Percentiles rank a stretch among this genome's conserved stretches.
Conservation (phyloP, 2,797 vertebrate species). For the Miichthys miiuy region DNA sequence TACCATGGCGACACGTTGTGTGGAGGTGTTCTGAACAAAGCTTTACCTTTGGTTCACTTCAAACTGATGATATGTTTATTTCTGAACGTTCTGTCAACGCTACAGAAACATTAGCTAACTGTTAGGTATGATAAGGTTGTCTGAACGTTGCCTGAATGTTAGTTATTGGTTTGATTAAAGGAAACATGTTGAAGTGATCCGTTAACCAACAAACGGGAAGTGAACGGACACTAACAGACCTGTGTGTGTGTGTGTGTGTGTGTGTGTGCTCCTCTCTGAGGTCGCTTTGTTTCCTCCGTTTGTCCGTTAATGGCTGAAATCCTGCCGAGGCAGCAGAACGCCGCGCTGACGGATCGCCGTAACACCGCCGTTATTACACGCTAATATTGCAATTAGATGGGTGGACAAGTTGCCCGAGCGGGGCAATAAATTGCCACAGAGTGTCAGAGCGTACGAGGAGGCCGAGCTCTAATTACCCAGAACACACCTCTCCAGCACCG, state of each 20-base stretch:
- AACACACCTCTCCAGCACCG: constrained; percentile 53
- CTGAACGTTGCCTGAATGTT: no score
- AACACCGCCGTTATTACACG: constrained; percentile 81
- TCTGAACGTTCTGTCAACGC: no score
- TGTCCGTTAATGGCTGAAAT: constrained; percentile 70
- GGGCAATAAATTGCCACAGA: constrained; percentile 79
- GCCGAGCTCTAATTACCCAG: constrained; percentile 81
- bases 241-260: constrained; percentile 43
- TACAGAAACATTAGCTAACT: no score
- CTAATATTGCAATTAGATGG: constrained; percentile 88
- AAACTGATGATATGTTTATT: no score
- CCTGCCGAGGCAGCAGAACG: constrained; percentile 80
- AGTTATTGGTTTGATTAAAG: no score
- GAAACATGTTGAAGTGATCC: no score
- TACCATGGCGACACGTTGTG: no score
- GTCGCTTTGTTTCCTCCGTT: constrained; percentile 70
- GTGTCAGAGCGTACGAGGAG: constrained; percentile 74
- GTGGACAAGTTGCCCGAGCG: constrained; percentile 74
- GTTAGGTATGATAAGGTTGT: no score
- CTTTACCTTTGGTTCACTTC: no score
- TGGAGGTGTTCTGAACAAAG: no score
- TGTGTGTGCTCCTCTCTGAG: constrained; percentile 55
- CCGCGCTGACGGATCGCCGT: constrained; percentile 65
- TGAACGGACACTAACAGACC: background rate
- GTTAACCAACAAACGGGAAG: background rate